Conservation (phyloP, 2,888 invertebrate genomes). For the Drosophila fungiperda region DNA sequence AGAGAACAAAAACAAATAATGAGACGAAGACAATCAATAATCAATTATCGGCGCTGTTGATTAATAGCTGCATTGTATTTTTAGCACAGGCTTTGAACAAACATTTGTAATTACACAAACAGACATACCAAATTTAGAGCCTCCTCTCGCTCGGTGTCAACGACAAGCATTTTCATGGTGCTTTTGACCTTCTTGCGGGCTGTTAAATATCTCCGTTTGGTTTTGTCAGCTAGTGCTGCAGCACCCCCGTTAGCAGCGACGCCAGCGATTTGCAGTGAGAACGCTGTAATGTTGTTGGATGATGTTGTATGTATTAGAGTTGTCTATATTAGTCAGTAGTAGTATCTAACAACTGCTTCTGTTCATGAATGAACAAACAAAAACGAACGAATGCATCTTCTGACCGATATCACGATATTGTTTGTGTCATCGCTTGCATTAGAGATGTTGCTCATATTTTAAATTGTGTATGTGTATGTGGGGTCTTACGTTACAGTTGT, state of each 20-base stretch:
- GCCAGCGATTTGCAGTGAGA: slow-evolving; percentile 69
- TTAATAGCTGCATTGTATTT: slow-evolving; percentile 53
- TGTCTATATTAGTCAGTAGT: slow-evolving; percentile 19
- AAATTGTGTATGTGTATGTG: background rate
- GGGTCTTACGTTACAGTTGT: background rate
- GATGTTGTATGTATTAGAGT: slow-evolving; percentile 32
- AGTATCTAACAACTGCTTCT: slow-evolving; percentile 40
- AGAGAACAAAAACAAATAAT: slow-evolving; percentile 26
- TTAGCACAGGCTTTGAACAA: slow-evolving; percentile 35
- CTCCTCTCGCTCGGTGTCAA: slow-evolving; percentile 93
- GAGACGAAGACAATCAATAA: slow-evolving; percentile 58
- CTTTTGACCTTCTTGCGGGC: slow-evolving; percentile 68
- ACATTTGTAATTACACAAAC: slow-evolving; percentile 50
- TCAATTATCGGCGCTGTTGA: slow-evolving; percentile 56
- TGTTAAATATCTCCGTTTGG: slow-evolving; percentile 70
- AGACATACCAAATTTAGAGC: slow-evolving; percentile 85
- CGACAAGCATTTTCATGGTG: slow-evolving; percentile 86
- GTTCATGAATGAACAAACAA: slow-evolving; percentile 49
- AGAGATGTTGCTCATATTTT: background rate
- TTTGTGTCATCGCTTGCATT: slow-evolving; percentile 25
- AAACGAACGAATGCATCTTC: slow-evolving; percentile 40
- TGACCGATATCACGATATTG: slow-evolving; percentile 29
- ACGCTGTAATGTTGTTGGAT: slow-evolving; percentile 61
- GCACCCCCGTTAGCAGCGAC: slow-evolving; percentile 56
- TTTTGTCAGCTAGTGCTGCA: slow-evolving; percentile 59